Percentiles rank a stretch among this genome's conserved stretches.
phyloP scores from a whole-genome alignment of 1,140 invertebrate genomes.

The Drosophila truncata region DNA sequence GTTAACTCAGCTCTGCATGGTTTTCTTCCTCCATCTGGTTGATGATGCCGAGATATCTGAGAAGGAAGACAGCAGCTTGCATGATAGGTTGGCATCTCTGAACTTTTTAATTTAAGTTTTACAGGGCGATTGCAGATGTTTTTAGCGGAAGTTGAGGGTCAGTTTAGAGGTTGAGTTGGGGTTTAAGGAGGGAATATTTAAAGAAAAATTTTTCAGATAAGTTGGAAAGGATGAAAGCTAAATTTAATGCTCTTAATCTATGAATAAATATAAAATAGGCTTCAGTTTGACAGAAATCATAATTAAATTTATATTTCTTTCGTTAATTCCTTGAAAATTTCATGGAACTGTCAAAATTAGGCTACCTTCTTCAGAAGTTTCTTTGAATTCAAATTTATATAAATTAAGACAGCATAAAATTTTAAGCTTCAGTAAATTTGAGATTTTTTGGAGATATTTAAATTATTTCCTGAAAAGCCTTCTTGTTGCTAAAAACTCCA shows the following conservation, averaged over 20 bases:
- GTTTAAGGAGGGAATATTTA: not conserved
- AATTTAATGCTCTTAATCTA: not conserved
- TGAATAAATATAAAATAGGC: not conserved
- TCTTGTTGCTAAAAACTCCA: not conserved
- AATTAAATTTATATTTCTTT: not conserved
- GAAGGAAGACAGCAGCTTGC: constrained; percentile 33
- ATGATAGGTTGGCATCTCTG: constrained; percentile 54
- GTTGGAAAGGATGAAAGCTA: not conserved
- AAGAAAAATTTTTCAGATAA: no score
- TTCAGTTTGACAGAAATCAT: not conserved
- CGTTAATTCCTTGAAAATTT: not conserved
- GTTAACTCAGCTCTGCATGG: constrained; percentile 7
- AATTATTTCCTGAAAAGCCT: not conserved
- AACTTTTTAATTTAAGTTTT: constrained; percentile 40
- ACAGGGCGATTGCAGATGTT: constrained; percentile 18
- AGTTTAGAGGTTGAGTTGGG: not conserved
- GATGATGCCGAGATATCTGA: constrained; percentile 16
- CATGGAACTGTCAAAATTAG: constrained; percentile 4
- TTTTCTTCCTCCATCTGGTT: constrained; percentile 12
- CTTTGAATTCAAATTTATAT: not conserved
- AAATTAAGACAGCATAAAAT: not conserved
- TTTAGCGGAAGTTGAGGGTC: constrained; percentile 17
- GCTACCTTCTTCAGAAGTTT: not conserved
- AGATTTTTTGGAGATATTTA: not conserved
- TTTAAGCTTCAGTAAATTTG: not conserved